Conservation (phyloP, 2,113 vertebrate species). For the Melanocharis versteri region DNA sequence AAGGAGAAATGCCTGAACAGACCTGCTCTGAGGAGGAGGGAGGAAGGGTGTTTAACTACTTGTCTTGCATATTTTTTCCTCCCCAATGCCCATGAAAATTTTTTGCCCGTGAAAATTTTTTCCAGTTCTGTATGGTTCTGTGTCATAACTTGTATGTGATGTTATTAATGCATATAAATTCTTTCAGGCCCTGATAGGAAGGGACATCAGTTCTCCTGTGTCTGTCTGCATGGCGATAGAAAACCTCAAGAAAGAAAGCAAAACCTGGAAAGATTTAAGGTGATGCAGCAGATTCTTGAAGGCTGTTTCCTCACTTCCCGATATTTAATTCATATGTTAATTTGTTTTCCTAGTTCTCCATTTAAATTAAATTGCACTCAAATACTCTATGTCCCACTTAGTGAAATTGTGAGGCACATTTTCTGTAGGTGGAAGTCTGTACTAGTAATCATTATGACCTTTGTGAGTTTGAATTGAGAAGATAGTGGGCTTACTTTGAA, state of each 20-base stretch:
- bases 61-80: neutral
- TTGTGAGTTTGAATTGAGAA: neutral
- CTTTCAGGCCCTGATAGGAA: slow-evolving; percentile 91
- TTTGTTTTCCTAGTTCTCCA: neutral
- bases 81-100: neutral
- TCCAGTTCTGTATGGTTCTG: neutral
- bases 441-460: neutral
- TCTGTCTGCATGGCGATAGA: slow-evolving; percentile 95
- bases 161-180: neutral
- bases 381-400: neutral
- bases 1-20: neutral
- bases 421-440: neutral
- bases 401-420: neutral
- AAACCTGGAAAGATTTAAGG: slow-evolving; percentile 97
- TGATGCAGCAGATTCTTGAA: slow-evolving; percentile 23
- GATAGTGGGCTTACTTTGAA: neutral
- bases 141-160: neutral
- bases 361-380: neutral
- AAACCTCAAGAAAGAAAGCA: slow-evolving; percentile 95
- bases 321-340: neutral
- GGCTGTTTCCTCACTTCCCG: neutral
- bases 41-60: neutral
- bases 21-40: accelerated
- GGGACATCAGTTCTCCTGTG: slow-evolving; percentile 92
- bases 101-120: neutral